Evolutionary conservation across 2,797 vertebrate species (phyloP), one percentile per base, ranked within the genome.

Genomic region (Rhinoraja longicauda): DNA sequence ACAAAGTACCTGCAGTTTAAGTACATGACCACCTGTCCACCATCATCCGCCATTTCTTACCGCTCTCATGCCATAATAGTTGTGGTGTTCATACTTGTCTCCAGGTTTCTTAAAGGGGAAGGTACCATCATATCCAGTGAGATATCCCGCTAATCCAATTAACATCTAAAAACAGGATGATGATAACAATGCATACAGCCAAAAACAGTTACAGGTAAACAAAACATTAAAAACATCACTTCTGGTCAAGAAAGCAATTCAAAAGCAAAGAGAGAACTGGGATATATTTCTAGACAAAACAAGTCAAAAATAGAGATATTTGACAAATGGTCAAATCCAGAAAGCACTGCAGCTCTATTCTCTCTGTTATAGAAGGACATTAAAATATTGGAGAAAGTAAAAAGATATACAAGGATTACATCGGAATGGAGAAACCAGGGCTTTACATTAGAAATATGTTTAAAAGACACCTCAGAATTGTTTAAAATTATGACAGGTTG

Each of bases 51-150:
- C 26, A 39, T 26, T 19, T 19, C 97, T 95, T 97, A 99, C 99
- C 95, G 97, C 98, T 98, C 99, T 98, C 99, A 99, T 99, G 82
- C 99, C 99, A 95, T 97, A 75, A 93, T 99, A 99, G 95, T 95
- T 97, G 95, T 99, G 98, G 88, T 98, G 96, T 88, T 98, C 98
- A 53, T 98, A 99, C 95, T 96, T 98, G 95, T 99, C 98, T 92
- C 98, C 99, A 0, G 99, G 99, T 95, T 98, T 99, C 93, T 97
- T 94, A 95, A 99, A 99, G 92, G 98, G 96, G 96, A 99, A 99
- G 5, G 97, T 98, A 15, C 99, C 99, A 94, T 99, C 96, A 62
- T 99, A 99, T 10, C 98, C 98, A 4, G 97, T 99, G 96, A 99
- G 95, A 94, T 98, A 98, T 93, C 99, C 99, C 75, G 98, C 98